These are phyloP conservation scores for Ophonus ardosiacus DNA, from an alignment of 2,888 invertebrate genomes.

Conservation along the genomic window DNA sequence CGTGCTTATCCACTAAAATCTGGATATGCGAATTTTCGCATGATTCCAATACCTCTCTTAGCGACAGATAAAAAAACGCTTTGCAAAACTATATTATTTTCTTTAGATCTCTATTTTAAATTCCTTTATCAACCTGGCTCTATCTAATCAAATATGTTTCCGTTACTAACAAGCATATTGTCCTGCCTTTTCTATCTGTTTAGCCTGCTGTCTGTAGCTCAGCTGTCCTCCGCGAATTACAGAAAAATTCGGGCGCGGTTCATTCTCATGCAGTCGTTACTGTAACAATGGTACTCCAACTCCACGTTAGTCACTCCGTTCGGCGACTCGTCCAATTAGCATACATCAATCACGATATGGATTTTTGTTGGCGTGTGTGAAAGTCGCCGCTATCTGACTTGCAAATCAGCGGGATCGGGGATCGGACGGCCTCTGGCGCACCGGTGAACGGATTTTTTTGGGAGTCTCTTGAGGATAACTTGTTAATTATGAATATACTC, in stretches of 20 bases:
- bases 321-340: conserved; percentile 32
- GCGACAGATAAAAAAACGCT: too few species aligned
- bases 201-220: neutral
- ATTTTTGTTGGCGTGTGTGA: conserved; percentile 40
- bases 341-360: conserved; percentile 40
- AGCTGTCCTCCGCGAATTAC: neutral
- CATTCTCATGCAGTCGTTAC: neutral
- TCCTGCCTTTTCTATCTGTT: neutral
- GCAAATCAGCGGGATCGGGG: conserved; percentile 16
- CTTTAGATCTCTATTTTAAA: too few species aligned
- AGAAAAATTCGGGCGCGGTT: neutral
- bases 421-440: neutral
- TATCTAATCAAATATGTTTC: neutral
- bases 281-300: neutral
- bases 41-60: too few species aligned
- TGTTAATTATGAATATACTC: conserved; percentile 4
- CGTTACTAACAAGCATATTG: neutral
- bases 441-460: conserved; percentile 18
- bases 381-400: conserved; percentile 40
- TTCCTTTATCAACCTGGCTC: too few species aligned
- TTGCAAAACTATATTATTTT: too few species aligned
- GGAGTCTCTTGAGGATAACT: conserved; percentile 26
- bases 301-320: conserved; percentile 14
- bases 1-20: too few species aligned
- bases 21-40: too few species aligned